phyloP scores from a whole-genome alignment of 2,797 vertebrate species.

The Rhinoraja longicauda region DNA sequence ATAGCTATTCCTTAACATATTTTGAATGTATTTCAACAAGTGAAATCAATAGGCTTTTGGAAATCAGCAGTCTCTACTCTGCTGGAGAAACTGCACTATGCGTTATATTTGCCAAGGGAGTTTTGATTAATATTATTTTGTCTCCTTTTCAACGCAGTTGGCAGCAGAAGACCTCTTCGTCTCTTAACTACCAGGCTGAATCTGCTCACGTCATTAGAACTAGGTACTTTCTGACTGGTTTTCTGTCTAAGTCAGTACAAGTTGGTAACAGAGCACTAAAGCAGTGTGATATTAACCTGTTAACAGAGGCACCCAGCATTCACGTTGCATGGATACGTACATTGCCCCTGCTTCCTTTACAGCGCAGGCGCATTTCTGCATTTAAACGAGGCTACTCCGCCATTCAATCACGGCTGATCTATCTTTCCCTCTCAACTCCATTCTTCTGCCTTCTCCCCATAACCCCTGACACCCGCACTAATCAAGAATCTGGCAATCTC shows the following conservation, averaged over 20 bases:
- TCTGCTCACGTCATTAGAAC: slow-evolving; percentile 44
- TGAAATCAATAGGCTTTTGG: not conserved
- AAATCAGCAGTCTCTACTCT: too few relatives aligned
- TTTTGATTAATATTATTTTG: slow-evolving; percentile 45
- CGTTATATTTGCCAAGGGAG: too few relatives aligned
- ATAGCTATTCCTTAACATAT: too few relatives aligned
- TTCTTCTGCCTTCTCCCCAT: too few relatives aligned
- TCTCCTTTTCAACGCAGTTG: slow-evolving; percentile 64
- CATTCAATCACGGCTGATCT: too few relatives aligned
- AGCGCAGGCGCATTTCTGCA: not conserved
- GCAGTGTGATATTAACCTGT: slow-evolving; percentile 46
- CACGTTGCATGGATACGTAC: not conserved
- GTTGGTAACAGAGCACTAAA: too few relatives aligned
- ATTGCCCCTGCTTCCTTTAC: not conserved
- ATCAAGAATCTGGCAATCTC: too few relatives aligned
- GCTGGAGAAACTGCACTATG: not conserved
- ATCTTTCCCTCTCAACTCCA: too few relatives aligned
- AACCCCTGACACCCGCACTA: too few relatives aligned
- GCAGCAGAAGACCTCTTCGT: slow-evolving; percentile 56
- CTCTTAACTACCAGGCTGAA: slow-evolving; percentile 60
- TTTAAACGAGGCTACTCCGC: not conserved
- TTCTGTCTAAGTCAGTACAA: too few relatives aligned
- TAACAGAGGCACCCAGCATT: not conserved
- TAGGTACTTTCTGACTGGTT: slow-evolving; percentile 45
- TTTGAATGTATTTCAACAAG: not conserved